A percentile compares a stretch with the other conserved stretches of the same genome.
These are phyloP conservation scores for Disparrhopalites patrizii DNA, from an alignment of 2,888 invertebrate species.

Conservation along the genomic window DNA sequence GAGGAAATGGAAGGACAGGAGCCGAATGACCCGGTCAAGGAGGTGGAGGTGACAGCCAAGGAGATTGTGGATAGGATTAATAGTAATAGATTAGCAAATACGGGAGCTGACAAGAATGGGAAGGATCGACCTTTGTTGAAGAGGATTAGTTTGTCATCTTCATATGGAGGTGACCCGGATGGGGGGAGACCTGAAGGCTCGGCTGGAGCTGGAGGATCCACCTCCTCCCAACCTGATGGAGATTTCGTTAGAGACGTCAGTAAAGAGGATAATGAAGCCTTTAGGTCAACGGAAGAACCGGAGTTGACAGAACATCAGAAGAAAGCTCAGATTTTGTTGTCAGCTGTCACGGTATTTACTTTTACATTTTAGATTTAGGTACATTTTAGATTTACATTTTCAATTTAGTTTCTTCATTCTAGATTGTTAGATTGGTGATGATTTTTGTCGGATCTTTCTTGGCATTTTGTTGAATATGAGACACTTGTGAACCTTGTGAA, in stretches of 20 bases:
- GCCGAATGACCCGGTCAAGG: conserved; percentile 31
- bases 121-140: neutral
- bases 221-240: neutral
- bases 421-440: no score
- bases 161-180: conserved; percentile 14
- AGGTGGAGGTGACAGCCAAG: conserved; percentile 46
- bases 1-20: neutral
- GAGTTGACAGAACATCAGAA: conserved; percentile 28
- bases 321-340: conserved; percentile 17
- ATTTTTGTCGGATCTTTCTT: no score
- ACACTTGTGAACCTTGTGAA: no score
- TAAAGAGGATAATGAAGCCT: neutral
- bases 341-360: conserved; percentile 20
- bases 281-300: neutral
- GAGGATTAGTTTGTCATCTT: conserved; percentile 20
- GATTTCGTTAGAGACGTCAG: neutral
- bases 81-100: conserved; percentile 5
- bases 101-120: neutral
- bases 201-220: neutral
- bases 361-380: no score
- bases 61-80: conserved; percentile 46
- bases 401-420: no score
- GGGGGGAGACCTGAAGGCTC: neutral
- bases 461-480: no score
- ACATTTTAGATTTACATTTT: no score